These are phyloP conservation scores for Ladona fulva DNA, from an alignment of 1,140 invertebrate genomes.

Conservation along the genomic window DNA sequence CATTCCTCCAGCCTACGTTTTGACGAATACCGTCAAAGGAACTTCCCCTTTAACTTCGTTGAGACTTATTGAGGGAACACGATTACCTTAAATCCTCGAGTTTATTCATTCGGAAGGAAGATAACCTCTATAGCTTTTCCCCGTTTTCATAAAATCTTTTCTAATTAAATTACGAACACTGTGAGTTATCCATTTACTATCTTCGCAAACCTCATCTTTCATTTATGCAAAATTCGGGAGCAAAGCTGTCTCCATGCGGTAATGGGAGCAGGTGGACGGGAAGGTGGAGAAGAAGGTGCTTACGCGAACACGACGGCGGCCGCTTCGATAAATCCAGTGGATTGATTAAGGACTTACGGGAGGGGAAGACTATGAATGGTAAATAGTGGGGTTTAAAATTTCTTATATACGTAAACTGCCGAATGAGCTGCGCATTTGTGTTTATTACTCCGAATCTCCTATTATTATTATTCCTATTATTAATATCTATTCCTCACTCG, in stretches of 20 bases:
- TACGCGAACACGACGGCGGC: no score
- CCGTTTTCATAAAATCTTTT: conserved; percentile 14
- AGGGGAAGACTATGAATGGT: neutral
- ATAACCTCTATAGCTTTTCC: neutral
- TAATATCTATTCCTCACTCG: no score
- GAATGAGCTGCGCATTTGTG: neutral
- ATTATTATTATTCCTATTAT: no score
- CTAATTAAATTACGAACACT: conserved; percentile 15
- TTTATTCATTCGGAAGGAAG: neutral
- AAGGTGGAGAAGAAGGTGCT: neutral
- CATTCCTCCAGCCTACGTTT: neutral
- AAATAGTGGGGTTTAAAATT: neutral
- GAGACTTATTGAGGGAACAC: neutral
- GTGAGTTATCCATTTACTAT: conserved; percentile 15
- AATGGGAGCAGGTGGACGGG: neutral
- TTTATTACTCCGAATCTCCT: neutral
- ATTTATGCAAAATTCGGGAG: conserved; percentile 18
- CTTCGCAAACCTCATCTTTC: conserved; percentile 17
- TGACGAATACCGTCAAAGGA: neutral
- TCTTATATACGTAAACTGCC: neutral
- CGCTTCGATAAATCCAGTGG: neutral
- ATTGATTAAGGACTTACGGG: neutral
- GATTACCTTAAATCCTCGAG: neutral
- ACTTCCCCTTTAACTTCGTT: neutral
- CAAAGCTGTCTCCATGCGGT: neutral